Conservation (phyloP, 2,113 vertebrate genomes). For the Lepidiolamprologus cunningtoni region DNA sequence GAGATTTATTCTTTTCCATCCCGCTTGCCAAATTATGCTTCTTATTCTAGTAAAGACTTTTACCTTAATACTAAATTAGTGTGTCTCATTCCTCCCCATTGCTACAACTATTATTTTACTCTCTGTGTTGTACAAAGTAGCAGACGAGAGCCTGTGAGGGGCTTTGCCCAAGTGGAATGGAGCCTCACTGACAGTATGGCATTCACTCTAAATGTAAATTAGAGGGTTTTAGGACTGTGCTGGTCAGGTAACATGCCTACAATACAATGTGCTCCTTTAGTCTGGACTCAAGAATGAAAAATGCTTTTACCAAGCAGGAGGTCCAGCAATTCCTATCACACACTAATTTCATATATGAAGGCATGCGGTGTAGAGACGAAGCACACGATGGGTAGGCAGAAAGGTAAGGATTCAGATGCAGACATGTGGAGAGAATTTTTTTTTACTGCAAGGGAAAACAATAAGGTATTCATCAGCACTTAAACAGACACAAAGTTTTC, state of each 20-base stretch:
- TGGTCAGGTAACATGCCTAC: slow-evolving; percentile 58
- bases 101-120: slow-evolving; percentile 50
- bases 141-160: slow-evolving; percentile 38
- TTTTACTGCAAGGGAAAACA: background rate
- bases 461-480: background rate
- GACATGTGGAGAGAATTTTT: background rate
- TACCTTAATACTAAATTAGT: slow-evolving; percentile 47
- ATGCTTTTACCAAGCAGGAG: slow-evolving; percentile 9
- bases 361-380: background rate
- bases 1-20: slow-evolving; percentile 16
- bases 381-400: background rate
- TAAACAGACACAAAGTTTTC: background rate
- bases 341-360: background rate
- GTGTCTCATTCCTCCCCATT: slow-evolving; percentile 46
- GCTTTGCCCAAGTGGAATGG: slow-evolving; percentile 51
- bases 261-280: slow-evolving; percentile 34
- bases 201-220: slow-evolving; percentile 81
- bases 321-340: background rate
- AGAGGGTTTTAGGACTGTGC: slow-evolving; percentile 58
- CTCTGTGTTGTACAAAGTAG: slow-evolving; percentile 35
- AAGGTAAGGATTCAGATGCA: background rate
- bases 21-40: slow-evolving; percentile 16
- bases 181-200: slow-evolving; percentile 47
- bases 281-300: slow-evolving; percentile 50
- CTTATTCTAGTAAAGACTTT: slow-evolving; percentile 31